These are phyloP conservation scores for Stichopus horrens DNA, from an alignment of 53 echinoderm and acorn worm species.

Conservation along the genomic window DNA sequence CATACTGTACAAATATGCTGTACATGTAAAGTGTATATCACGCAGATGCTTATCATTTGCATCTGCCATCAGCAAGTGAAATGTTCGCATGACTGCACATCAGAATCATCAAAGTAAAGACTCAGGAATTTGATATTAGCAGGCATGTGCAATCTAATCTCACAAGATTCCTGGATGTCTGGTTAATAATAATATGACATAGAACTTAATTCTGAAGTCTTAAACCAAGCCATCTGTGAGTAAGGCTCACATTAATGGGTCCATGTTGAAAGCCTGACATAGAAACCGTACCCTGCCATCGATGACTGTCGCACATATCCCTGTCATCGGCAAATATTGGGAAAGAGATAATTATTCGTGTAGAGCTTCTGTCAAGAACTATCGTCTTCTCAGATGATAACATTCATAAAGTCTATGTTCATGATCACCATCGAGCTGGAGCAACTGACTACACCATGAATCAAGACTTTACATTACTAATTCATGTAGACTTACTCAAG, in stretches of 20 bases:
- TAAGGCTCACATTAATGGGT: not conserved
- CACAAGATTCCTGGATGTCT: not conserved
- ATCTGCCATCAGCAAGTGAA: too few species aligned
- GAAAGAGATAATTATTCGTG: not conserved
- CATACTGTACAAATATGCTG: too few species aligned
- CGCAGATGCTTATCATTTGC: too few species aligned
- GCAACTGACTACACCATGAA: too few species aligned
- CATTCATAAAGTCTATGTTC: too few species aligned
- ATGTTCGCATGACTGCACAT: too few species aligned
- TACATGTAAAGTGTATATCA: too few species aligned
- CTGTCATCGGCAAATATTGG: not conserved
- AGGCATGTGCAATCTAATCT: not conserved
- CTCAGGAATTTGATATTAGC: too few species aligned
- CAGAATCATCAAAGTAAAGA: too few species aligned
- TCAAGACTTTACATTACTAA: too few species aligned
- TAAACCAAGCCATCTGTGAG: not conserved
- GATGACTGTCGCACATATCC: not conserved
- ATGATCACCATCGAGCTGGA: too few species aligned
- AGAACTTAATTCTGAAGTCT: not conserved
- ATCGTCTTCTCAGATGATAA: not conserved
- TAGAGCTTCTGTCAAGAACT: not conserved
- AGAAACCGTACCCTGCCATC: not conserved
- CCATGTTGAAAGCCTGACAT: not conserved
- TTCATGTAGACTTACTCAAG: too few species aligned
- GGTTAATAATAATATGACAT: not conserved